These are phyloP conservation scores for Trissolcus basalis DNA, from an alignment of 1,140 invertebrate species.

Conservation along the genomic window DNA sequence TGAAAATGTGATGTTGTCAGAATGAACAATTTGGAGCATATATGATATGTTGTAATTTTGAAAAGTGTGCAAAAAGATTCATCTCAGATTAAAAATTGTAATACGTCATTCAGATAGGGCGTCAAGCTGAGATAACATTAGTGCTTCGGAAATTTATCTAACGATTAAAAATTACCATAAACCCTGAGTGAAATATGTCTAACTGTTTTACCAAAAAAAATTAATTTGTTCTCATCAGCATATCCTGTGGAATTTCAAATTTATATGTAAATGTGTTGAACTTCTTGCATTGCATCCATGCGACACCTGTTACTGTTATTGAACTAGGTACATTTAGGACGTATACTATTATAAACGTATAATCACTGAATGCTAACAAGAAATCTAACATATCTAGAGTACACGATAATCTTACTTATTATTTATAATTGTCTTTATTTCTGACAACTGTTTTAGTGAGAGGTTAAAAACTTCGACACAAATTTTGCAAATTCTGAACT, in stretches of 20 bases:
- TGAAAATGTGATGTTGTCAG: no score
- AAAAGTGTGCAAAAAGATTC: no score
- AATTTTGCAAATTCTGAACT: no score
- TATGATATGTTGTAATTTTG: no score
- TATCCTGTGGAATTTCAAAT: constrained; percentile 35
- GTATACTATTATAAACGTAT: constrained; percentile 38
- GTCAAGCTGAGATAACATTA: no score
- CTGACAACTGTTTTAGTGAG: no score
- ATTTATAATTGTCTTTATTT: constrained; percentile 23
- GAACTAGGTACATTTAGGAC: constrained; percentile 31
- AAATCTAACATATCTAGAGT: constrained; percentile 29
- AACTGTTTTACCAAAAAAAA: not conserved
- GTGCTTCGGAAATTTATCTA: no score
- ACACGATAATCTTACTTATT: constrained; percentile 20
- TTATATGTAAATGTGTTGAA: constrained; percentile 46
- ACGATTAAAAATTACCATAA: no score
- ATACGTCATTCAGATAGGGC: no score
- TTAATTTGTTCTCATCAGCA: constrained; percentile 17
- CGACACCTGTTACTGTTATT: constrained; percentile 45
- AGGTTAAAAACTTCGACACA: no score
- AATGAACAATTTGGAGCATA: no score
- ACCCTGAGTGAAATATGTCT: not conserved
- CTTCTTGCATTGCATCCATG: constrained; percentile 39
- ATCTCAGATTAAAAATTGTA: no score
- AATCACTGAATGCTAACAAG: constrained; percentile 29